A percentile compares a stretch with the other conserved stretches of the same genome.
phyloP scores from a whole-genome alignment of 2,797 vertebrate genomes.

The Pipistrellus nathusii region DNA sequence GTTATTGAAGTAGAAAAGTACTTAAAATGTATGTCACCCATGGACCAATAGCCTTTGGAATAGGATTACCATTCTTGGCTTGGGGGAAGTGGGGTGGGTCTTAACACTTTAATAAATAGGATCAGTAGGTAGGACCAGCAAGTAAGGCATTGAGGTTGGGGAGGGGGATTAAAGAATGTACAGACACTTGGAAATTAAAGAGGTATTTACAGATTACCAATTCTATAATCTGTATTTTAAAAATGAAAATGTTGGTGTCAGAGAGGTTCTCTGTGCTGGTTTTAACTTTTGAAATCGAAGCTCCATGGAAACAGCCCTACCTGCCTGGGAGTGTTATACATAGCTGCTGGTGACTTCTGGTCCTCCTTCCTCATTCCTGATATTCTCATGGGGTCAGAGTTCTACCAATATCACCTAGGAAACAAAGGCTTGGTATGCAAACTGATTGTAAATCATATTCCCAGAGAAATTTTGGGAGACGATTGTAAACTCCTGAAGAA shows the following conservation, averaged over 20 bases:
- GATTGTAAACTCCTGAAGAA: background rate
- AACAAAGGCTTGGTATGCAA: background rate
- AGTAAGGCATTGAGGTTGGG: background rate
- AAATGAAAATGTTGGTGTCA: constrained; percentile 13
- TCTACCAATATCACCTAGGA: background rate
- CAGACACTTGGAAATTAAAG: constrained; percentile 8
- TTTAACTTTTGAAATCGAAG: constrained; percentile 45
- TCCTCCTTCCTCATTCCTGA: background rate
- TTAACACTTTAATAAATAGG: constrained; percentile 21
- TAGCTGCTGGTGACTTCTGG: background rate
- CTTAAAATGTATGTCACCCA: background rate
- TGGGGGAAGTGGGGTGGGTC: background rate
- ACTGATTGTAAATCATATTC: background rate
- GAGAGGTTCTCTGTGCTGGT: background rate
- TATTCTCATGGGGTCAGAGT: background rate
- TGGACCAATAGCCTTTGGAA: background rate
- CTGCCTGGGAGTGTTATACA: background rate
- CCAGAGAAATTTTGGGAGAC: background rate
- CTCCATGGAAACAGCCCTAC: constrained; percentile 1
- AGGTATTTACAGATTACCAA: background rate
- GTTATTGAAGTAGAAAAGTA: background rate
- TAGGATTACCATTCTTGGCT: background rate
- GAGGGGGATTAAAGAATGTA: background rate
- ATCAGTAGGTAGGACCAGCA: background rate
- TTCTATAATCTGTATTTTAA: constrained; percentile 23